These are phyloP conservation scores for Phrynocephalus forsythii DNA, from an alignment of 2,797 vertebrate genomes.

Conservation along the genomic window DNA sequence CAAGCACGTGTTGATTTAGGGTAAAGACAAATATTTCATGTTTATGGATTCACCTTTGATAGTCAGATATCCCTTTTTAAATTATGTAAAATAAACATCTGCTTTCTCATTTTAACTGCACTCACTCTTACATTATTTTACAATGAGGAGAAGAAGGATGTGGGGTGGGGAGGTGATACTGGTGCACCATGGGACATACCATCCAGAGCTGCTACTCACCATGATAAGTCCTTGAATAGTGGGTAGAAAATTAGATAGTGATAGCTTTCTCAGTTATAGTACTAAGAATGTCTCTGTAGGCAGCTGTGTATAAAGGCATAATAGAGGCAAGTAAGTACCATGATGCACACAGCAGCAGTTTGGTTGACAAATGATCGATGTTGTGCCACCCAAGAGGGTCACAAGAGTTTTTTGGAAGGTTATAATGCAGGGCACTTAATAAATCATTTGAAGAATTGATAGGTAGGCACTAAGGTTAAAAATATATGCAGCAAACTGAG, in stretches of 20 bases:
- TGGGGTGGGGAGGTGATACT: too few species aligned
- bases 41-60: neutral
- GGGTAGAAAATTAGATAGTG: neutral
- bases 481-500: slow-evolving; percentile 6
- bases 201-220: neutral
- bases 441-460: slow-evolving; percentile 57
- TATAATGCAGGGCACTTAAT: slow-evolving; percentile 48
- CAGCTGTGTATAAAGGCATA: slow-evolving; percentile 12
- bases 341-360: slow-evolving; percentile 48
- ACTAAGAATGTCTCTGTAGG: slow-evolving; percentile 8
- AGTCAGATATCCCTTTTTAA: neutral
- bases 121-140: neutral
- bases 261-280: slow-evolving; percentile 37
- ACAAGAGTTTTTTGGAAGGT: slow-evolving; percentile 66
- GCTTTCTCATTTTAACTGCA: neutral
- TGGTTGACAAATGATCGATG: slow-evolving; percentile 55
- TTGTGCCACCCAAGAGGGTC: slow-evolving; percentile 28
- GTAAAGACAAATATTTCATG: neutral
- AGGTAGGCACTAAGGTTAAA: slow-evolving; percentile 30
- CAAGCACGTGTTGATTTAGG: neutral
- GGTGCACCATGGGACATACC: neutral
- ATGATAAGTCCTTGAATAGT: slow-evolving; percentile 1
- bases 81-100: neutral
- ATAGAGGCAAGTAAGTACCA: slow-evolving; percentile 39
- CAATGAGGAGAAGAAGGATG: neutral